phyloP scores from a whole-genome alignment of 2,888 invertebrate genomes.

The Gastrophysa polygoni region DNA sequence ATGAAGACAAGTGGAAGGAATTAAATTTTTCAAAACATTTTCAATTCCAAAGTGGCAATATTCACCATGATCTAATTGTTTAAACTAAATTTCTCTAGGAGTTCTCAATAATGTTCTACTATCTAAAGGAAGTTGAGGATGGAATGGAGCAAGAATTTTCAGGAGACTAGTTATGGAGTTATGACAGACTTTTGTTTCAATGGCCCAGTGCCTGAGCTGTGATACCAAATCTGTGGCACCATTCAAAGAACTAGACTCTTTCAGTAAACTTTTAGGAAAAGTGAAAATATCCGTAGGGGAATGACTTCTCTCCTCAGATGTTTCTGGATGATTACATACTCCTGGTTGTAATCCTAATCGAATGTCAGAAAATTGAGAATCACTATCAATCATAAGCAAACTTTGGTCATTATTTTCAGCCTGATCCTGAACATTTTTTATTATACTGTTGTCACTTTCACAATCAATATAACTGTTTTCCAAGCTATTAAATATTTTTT shows the following conservation, averaged over 20 bases:
- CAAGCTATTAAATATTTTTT: conserved; percentile 2
- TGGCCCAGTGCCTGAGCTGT: conserved; percentile 13
- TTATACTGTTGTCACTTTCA: conserved; percentile 9
- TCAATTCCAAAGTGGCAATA: conserved; percentile 13
- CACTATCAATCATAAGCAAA: conserved; percentile 1
- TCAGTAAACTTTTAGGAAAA: conserved; percentile 1
- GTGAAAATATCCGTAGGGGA: neutral
- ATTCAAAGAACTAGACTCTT: conserved; percentile 6
- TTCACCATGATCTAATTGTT: conserved; percentile 11
- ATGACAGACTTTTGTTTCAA: conserved; percentile 12
- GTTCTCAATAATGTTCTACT: conserved; percentile 10
- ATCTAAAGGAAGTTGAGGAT: conserved; percentile 14
- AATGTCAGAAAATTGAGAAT: conserved; percentile 7
- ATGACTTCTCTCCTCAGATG: conserved; percentile 4
- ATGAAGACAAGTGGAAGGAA: neutral
- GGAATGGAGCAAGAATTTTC: conserved; percentile 6
- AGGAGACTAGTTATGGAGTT: conserved; percentile 11
- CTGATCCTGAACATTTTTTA: conserved; percentile 5
- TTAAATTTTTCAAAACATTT: conserved; percentile 3
- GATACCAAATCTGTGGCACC: conserved; percentile 7
- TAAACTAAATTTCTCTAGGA: neutral
- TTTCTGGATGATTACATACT: conserved; percentile 7
- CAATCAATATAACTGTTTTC: conserved; percentile 4
- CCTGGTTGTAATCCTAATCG: neutral
- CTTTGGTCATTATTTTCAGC: conserved; percentile 2